These are phyloP conservation scores for Sceliomorpha sp. DNA, from an alignment of 2,888 invertebrate genomes.

Conservation along the genomic window DNA sequence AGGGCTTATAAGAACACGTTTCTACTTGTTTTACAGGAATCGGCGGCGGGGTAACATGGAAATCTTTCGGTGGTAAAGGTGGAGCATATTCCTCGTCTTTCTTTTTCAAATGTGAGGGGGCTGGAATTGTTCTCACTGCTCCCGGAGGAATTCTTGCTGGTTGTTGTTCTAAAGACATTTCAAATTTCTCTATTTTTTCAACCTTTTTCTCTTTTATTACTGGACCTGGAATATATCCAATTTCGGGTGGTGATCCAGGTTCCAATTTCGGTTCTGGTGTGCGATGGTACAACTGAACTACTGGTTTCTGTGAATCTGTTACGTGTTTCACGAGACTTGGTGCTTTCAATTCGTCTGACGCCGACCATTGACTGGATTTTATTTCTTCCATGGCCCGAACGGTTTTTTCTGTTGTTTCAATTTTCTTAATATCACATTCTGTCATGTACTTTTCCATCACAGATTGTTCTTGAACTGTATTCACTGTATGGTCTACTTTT, in stretches of 20 bases:
- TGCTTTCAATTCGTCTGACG: constrained; percentile 79
- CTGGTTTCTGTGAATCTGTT: constrained; percentile 59
- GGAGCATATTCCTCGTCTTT: constrained; percentile 72
- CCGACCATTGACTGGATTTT: constrained; percentile 81
- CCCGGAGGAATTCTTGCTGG: constrained; percentile 82
- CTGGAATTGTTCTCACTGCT: constrained; percentile 82
- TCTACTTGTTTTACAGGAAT: constrained; percentile 78
- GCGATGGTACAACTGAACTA: constrained; percentile 62
- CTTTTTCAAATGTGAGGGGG: constrained; percentile 77
- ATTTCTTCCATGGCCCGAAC: constrained; percentile 77
- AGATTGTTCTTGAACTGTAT: constrained; percentile 76
- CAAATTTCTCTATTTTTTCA: constrained; percentile 82
- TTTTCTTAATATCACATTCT: constrained; percentile 70
- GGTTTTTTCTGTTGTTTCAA: constrained; percentile 70
- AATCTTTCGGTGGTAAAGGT: constrained; percentile 79
- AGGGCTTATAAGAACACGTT: constrained; percentile 80
- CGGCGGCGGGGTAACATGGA: constrained; percentile 75
- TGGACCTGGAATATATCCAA: constrained; percentile 84
- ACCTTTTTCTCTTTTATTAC: constrained; percentile 81
- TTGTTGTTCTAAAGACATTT: constrained; percentile 81
- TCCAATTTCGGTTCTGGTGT: constrained; percentile 79
- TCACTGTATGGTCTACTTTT: constrained; percentile 76
- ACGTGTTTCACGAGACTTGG: constrained; percentile 81
- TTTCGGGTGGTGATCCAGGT: constrained; percentile 85
- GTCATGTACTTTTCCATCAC: constrained; percentile 72